These are phyloP conservation scores for Anisognathus igniventris DNA, from an alignment of 2,797 vertebrate genomes.

Conservation along the genomic window DNA sequence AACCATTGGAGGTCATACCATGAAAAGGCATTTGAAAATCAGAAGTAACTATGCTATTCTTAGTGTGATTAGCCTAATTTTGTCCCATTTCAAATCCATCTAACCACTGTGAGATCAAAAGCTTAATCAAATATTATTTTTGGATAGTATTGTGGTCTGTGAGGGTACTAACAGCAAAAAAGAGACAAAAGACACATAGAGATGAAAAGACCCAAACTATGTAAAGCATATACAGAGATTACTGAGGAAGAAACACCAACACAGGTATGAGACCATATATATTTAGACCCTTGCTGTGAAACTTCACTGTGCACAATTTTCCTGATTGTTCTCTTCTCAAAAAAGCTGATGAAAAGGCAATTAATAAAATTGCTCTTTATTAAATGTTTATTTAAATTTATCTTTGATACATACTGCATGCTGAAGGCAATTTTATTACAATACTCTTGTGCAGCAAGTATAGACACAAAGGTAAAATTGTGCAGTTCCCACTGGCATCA, in stretches of 20 bases:
- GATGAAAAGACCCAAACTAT: not conserved
- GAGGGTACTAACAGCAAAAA: not conserved
- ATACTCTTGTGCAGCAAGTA: not conserved
- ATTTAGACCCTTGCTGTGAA: not conserved
- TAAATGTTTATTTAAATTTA: not conserved
- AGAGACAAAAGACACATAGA: not conserved
- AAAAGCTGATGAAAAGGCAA: not conserved
- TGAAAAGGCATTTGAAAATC: not conserved
- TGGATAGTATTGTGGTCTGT: not conserved
- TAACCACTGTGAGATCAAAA: not conserved
- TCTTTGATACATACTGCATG: not conserved
- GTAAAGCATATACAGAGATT: not conserved
- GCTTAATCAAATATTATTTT: not conserved
- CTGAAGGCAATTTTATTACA: not conserved
- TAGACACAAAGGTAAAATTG: fast-evolving
- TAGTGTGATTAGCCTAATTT: not conserved
- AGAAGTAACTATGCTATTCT: not conserved
- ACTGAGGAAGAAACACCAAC: not conserved
- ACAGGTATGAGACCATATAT: not conserved
- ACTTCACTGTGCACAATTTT: not conserved
- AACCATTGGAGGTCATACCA: not conserved
- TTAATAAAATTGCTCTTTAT: not conserved
- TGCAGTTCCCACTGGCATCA: not conserved
- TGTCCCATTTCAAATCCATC: not conserved
- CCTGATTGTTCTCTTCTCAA: not conserved